Base-by-base conservation (phyloP, 2,888 invertebrate species). In the Clusia tigrina region DNA sequence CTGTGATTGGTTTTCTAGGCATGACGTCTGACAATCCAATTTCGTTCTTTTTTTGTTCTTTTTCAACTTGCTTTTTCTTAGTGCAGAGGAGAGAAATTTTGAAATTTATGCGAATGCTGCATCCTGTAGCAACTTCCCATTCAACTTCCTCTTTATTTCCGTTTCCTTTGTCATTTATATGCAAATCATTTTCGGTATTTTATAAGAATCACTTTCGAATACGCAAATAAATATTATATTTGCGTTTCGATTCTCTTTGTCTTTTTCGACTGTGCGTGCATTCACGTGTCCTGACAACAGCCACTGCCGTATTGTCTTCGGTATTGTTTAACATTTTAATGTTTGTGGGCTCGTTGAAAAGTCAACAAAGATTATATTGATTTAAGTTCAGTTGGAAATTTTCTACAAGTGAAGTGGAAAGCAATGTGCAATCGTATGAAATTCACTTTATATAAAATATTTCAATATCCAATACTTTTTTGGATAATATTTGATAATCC, bases 161-260 rank as follows among this genome's bases (percentile, higher is more conserved):
- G 76, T 75, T 77, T 74, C 74, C 76, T 73, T 74, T 72, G 75
- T 74, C 77, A 74, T 74, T 74, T 77, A 74, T 74, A 74, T 74
- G 74, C 74, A 74, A 74, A 74, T 74, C 74, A 76, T 67, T 71
- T 69, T 68, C 48, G 48, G 48, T 6, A 48, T 48, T 48, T 48
- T 48, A 48, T 48, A 20, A 20, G 20, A 48, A 48, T 48, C 48
- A 48, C 48, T 20, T 22, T 48, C 48, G 3, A 48, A 48, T 15
- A 32, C 12, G n/a, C n/a, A n/a, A n/a, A n/a, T n/a, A n/a, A n/a
- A n/a, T n/a, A n/a, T n/a, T n/a, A n/a, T n/a, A n/a, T n/a, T n/a
- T n/a, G n/a, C n/a, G n/a, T 24, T 9, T 10, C 52, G 9, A 6
- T 25, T 54, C n/a, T 17, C 24, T 54, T 9, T 1, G 10, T 17